These are phyloP conservation scores for Lordiphosa mommai DNA, from an alignment of 1,140 invertebrate species.

Conservation along the genomic window DNA sequence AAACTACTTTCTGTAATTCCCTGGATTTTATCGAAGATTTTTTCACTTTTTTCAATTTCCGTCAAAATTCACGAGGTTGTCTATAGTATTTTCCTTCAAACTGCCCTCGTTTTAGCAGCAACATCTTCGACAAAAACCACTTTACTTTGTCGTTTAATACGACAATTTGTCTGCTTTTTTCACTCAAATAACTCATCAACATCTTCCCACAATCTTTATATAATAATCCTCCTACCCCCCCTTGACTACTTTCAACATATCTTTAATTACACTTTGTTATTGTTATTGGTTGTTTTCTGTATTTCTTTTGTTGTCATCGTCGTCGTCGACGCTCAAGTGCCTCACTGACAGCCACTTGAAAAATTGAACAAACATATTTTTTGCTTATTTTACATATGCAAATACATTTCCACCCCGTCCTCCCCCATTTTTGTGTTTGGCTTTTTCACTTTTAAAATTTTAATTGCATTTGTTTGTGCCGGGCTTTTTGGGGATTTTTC, in stretches of 20 bases:
- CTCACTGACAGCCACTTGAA: conserved; percentile 37
- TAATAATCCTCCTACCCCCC: neutral
- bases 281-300: conserved; percentile 41
- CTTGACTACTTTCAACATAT: conserved; percentile 8
- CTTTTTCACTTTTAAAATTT: conserved; percentile 33
- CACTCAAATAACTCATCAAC: neutral
- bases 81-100: no score
- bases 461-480: conserved; percentile 58
- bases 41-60: no score
- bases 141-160: no score
- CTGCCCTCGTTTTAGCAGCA: no score
- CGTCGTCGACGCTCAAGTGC: conserved; percentile 30
- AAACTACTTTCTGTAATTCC: no score
- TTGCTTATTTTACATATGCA: conserved; percentile 54
- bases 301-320: conserved; percentile 6
- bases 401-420: conserved; percentile 21
- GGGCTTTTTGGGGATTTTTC: conserved; percentile 47
- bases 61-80: no score
- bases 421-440: conserved; percentile 8
- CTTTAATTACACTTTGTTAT: conserved; percentile 42
- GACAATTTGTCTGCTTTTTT: neutral
- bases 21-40: no score
- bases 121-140: no score
- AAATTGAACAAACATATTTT: conserved; percentile 29
- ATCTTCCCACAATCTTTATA: conserved; percentile 13